These are phyloP conservation scores for Erpobdella octoculata DNA, from an alignment of 2,888 invertebrate species.

Conservation along the genomic window DNA sequence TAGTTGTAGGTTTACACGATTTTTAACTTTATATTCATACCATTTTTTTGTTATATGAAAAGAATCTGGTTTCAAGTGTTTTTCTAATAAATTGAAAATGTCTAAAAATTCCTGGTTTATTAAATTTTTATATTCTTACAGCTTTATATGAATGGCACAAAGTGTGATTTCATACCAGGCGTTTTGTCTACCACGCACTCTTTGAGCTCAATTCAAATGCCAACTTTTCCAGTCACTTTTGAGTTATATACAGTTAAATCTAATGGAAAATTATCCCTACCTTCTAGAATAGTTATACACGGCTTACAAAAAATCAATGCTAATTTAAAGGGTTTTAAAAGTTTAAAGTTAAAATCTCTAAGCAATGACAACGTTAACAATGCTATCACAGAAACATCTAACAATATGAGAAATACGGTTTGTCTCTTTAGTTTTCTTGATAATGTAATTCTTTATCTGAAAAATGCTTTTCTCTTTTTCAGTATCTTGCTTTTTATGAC, in stretches of 20 bases:
- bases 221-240: background rate
- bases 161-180: constrained; percentile 11
- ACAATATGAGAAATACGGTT: background rate
- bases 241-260: background rate
- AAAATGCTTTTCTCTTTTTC: background rate
- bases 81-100: too few species aligned
- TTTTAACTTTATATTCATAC: too few species aligned
- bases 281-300: background rate
- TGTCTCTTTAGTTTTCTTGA: background rate
- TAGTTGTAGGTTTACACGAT: background rate
- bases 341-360: background rate
- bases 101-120: too few species aligned
- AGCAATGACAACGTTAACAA: background rate
- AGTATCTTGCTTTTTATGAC: constrained; percentile 24
- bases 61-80: too few species aligned
- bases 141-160: constrained; percentile 9
- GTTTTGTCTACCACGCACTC: background rate
- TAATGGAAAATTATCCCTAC: background rate
- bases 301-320: constrained; percentile 4
- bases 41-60: too few species aligned
- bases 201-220: background rate
- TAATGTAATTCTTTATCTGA: background rate
- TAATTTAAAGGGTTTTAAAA: background rate
- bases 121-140: background rate
- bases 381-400: background rate